Evolutionary conservation across 37 sponge, comb jelly and placozoan species (phyloP).

Genomic region (Haliclona indistincta): DNA sequence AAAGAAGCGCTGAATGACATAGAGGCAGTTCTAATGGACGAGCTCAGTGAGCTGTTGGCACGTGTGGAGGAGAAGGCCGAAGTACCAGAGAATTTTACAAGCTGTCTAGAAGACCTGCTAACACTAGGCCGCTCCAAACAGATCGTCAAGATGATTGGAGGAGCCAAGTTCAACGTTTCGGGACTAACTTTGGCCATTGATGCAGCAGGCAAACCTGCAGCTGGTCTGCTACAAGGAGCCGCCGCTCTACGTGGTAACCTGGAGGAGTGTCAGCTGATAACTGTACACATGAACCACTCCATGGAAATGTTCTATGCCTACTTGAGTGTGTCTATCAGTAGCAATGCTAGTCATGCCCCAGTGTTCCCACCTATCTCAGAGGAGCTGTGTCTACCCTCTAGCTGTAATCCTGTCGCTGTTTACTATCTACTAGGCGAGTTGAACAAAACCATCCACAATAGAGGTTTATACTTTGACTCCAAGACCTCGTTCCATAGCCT

Average conservation of each 20-base stretch:
- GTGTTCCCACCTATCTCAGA: neutral
- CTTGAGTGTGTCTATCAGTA: slow-evolving; percentile 12
- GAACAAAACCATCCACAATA: neutral
- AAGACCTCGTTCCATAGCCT: too few relatives aligned
- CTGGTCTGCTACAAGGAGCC: slow-evolving; percentile 16
- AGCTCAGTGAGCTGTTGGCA: too few relatives aligned
- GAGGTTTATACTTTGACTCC: too few relatives aligned
- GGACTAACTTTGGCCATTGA: slow-evolving; percentile 7
- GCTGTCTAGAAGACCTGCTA: too few relatives aligned
- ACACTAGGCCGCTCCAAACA: too few relatives aligned
- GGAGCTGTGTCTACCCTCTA: neutral
- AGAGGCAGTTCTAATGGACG: too few relatives aligned
- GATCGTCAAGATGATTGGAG: neutral
- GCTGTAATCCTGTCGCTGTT: neutral
- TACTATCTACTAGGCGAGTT: neutral
- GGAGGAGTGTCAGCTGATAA: slow-evolving; percentile 6
- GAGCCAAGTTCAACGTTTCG: neutral
- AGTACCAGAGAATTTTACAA: too few relatives aligned
- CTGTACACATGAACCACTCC: neutral
- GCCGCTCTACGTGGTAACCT: slow-evolving; percentile 8
- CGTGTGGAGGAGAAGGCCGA: too few relatives aligned
- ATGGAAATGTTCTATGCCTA: too few relatives aligned
- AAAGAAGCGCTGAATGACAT: too few relatives aligned
- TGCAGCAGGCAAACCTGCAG: slow-evolving; percentile 33
- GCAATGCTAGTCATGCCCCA: neutral